Base-by-base conservation (phyloP, 2,113 vertebrate genomes). In the Phyllopteryx taeniolatus region DNA sequence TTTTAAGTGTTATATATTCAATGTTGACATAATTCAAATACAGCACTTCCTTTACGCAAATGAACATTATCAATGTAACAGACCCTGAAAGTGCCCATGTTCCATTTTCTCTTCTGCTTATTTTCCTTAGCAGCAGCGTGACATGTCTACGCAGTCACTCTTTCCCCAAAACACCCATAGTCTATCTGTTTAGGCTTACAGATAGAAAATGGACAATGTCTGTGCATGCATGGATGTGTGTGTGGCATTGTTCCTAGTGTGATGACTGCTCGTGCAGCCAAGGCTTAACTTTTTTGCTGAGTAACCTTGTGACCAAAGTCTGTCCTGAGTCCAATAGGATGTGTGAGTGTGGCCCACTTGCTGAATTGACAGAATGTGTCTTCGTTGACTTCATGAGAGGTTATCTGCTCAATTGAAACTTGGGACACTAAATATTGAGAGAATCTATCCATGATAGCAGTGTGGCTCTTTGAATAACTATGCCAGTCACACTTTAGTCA, bases 221-320 rank as follows among this genome's bases (percentile, higher is more conserved):
- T 63, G 70, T 42, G 35, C 33, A 5, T 14, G 49, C 27, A 56
- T 44, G 19, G 69, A 10, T 70, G 60, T 72, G 73, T 59, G 69
- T 75, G 56, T 73, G 42, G 62, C 77, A 79, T 83, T 87, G 83
- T 82, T 79, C 49, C 39, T 59, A 61, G 71, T 75, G 73, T 72
- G 76, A 83, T 80, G 80, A 79, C 62, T 60, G 73, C 64, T 68
- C 75, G 54, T 83, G 51, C 72, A 82, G 71, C 61, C 54, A 73
- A 74, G 76, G 83, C 71, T 88, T 86, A 86, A 75, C 76, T 79
- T 86, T 84, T 76, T 64, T 88, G 80, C 85, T 86, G 83, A 89
- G 73, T 76, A 85, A 84, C 75, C 64, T 57, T 60, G 59, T 83
- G 75, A 67, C 71, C 75, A 74, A 67, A 76, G 56, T 82, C 65